Evolutionary conservation across 2,888 invertebrate genomes (phyloP), one percentile per base, ranked within the genome.

Genomic region (Eristalis intricaria): DNA sequence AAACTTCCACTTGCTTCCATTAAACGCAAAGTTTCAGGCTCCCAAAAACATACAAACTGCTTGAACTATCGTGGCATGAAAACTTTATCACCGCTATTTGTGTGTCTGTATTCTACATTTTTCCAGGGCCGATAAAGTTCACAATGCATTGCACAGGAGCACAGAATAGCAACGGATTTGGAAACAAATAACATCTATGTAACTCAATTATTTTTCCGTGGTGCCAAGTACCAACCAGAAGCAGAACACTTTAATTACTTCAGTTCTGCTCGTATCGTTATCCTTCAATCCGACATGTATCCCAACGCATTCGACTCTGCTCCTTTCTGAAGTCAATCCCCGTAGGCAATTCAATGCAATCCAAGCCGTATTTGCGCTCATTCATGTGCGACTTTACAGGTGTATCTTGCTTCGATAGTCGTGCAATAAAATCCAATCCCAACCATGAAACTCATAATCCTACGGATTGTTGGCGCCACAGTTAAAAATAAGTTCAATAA

Each of bases 171-270:
- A 13, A 38, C 38, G 38, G 3, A 38, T 10, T 38, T 13, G 13
- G 38, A 38, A 38, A 38, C 13, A 38, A 38, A 13, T 2, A 38
- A 38, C 38, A 1, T 38, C 13, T 13, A 13, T 13, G 38, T 38
- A 32, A 38, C 38, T 38, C 38, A 13, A 38, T 38, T 13, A 13
- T 38, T 38, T 38, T 3, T 13, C 38, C 13, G 2, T 38, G 38
- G 38, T 38, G 38, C 38, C 38, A 38, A 38, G 11, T 13, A 11
- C 38, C 13, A 66, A 11, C 38, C 13, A 66, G 56, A 23, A 35
- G 4, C 26, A 74, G 43, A 40, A 60, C 22, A 60, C 11, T 76
- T 76, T 76, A 68, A 76, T 60, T 38, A 32, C 75, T 60, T 58
- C 26, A 66, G 19, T 58, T 29, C 58, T 29, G 60, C 26, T 40